These are phyloP conservation scores for Enteromius radiatus DNA, from an alignment of 2,797 vertebrate genomes.

Conservation along the genomic window DNA sequence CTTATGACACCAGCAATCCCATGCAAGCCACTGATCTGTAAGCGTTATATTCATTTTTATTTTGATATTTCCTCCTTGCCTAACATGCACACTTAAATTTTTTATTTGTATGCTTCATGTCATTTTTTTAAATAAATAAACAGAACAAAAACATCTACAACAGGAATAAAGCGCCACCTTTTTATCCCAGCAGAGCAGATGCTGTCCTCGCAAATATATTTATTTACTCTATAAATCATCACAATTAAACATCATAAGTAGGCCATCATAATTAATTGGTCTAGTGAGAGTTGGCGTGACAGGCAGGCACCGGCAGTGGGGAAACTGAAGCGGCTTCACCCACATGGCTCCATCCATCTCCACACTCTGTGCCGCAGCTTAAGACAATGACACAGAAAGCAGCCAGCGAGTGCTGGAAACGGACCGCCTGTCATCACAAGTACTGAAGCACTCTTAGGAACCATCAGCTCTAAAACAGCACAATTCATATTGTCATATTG, in stretches of 20 bases:
- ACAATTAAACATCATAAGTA: conserved; percentile 85
- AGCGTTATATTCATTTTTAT: background rate
- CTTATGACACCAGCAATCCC: conserved; percentile 44
- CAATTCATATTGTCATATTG: conserved; percentile 32
- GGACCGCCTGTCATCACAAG: conserved; percentile 18
- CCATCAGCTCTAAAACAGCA: conserved; percentile 31
- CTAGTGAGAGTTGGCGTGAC: conserved; percentile 80
- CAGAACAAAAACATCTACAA: conserved; percentile 31
- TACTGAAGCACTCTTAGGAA: conserved; percentile 4
- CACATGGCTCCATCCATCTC: conserved; percentile 46
- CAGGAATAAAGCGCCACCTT: conserved; percentile 52
- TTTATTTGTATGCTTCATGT: conserved; percentile 18
- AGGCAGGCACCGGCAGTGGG: conserved; percentile 74
- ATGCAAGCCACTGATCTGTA: conserved; percentile 9
- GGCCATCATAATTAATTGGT: conserved; percentile 87
- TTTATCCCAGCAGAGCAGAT: conserved; percentile 70
- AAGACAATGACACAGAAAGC: conserved; percentile 34
- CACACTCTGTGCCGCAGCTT: conserved; percentile 26
- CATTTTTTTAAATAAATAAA: conserved; percentile 35
- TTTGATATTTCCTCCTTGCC: conserved; percentile 9
- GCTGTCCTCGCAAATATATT: conserved; percentile 73
- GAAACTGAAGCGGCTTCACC: conserved; percentile 54
- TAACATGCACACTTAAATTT: background rate
- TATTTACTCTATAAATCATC: conserved; percentile 85
- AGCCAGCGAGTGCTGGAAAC: conserved; percentile 24